A percentile compares a stretch with the other conserved stretches of the same genome.
phyloP scores from a whole-genome alignment of 2,113 vertebrate genomes.

The Bos javanicus region DNA sequence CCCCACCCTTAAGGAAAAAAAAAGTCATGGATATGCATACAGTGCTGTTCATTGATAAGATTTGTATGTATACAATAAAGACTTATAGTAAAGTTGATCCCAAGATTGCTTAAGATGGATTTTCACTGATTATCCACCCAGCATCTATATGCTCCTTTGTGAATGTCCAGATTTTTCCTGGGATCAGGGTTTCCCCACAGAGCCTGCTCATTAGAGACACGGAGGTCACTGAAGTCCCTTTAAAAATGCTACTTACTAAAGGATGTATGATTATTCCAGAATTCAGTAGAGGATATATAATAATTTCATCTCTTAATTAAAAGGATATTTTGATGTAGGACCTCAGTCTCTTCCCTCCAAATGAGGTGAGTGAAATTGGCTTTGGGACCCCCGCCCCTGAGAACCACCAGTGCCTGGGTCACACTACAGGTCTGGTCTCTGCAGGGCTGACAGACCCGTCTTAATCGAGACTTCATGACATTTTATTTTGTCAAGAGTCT shows the following conservation, averaged over 20 bases:
- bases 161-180: not conserved
- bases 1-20: slow-evolving; percentile 65
- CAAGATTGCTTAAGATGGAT: slow-evolving; percentile 40
- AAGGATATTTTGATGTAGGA: not conserved
- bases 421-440: not conserved
- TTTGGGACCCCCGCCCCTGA: not conserved
- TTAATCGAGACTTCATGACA: too few relatives aligned
- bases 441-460: too few relatives aligned
- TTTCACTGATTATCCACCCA: slow-evolving; percentile 35
- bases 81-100: slow-evolving; percentile 51
- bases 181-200: not conserved
- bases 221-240: not conserved
- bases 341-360: not conserved
- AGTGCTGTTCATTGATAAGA: slow-evolving; percentile 82
- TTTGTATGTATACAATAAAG: slow-evolving; percentile 68
- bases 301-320: not conserved
- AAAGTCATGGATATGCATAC: slow-evolving; percentile 78
- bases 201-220: not conserved
- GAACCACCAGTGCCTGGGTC: too few relatives aligned
- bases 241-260: not conserved
- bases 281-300: not conserved
- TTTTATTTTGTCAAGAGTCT: not conserved
- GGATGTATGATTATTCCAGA: not conserved
- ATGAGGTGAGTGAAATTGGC: not conserved
- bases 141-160: not conserved